phyloP scores from a whole-genome alignment of 2,797 vertebrate genomes.

The Arrhamphus sclerolepis region DNA sequence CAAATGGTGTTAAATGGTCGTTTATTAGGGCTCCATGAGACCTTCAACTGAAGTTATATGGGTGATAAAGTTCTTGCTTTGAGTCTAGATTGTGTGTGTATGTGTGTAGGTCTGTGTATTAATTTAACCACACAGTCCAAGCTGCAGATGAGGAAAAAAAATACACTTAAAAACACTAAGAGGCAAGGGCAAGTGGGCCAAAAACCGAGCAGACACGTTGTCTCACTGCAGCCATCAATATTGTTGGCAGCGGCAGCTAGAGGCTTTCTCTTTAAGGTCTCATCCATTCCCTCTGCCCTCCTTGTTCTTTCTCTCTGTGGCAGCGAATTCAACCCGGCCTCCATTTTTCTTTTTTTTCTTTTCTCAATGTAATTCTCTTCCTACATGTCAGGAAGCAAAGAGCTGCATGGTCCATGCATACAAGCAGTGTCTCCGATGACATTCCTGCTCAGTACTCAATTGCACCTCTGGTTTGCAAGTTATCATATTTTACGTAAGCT shows the following conservation, averaged over 20 bases:
- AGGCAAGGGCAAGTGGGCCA: slow-evolving; percentile 30
- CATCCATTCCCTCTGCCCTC: slow-evolving; percentile 43
- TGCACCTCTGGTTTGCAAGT: slow-evolving; percentile 64
- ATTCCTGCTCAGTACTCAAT: slow-evolving; percentile 74
- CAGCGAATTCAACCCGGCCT: slow-evolving; percentile 12
- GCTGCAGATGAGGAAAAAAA: slow-evolving; percentile 27
- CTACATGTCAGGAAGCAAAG: slow-evolving; percentile 22
- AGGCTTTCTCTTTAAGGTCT: slow-evolving; percentile 46
- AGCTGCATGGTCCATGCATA: slow-evolving; percentile 34
- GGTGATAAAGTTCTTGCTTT: slow-evolving; percentile 42
- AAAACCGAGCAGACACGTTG: slow-evolving; percentile 37
- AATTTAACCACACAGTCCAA: slow-evolving; percentile 51
- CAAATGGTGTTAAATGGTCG: slow-evolving; percentile 54
- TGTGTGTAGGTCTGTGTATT: slow-evolving; percentile 10
- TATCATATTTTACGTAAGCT: slow-evolving; percentile 50
- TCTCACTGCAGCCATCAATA: slow-evolving; percentile 40
- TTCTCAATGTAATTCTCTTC: slow-evolving; percentile 30
- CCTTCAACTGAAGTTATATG: slow-evolving; percentile 46
- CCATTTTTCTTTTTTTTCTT: slow-evolving; percentile 24
- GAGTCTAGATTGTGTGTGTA: slow-evolving; percentile 23
- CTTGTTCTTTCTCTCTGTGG: slow-evolving; percentile 13
- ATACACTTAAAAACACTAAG: slow-evolving; percentile 8
- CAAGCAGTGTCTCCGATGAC: slow-evolving; percentile 56
- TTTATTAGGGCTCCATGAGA: slow-evolving; percentile 49
- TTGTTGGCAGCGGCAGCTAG: slow-evolving; percentile 15